Evolutionary conservation across 92 coral and sea anemone species (phyloP), one percentile per base, ranked within the genome.

Genomic region (Epizoanthus stellaris): DNA sequence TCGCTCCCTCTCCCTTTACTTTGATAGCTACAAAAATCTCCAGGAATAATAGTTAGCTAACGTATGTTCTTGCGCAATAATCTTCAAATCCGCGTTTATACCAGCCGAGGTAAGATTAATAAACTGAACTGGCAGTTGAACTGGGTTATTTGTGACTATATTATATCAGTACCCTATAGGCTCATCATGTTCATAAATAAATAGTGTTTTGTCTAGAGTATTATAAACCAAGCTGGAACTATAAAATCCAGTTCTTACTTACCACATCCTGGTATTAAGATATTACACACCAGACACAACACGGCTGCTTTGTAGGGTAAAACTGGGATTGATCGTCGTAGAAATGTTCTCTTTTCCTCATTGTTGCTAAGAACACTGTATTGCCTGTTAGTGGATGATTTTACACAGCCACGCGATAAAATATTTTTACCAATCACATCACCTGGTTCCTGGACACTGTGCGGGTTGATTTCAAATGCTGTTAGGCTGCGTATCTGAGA

Each of bases 181-280:
- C 14, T 49, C 56, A 49, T 1, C 56, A 49, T 49, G 56, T 49
- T 49, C 11, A 49, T 8, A 10, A 49, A 49, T 6, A 49, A 8
- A 8, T 9, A 11, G 56, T 49, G 56, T 49, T 49, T 4, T 49
- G 56, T 49, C 56, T 49, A 49, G 13, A 49, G 9, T 15, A 6
- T 6, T 49, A 6, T 8, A 49, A 9, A 9, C 56, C 56, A 49
- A 49, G 56, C 56, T 49, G 14, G 14, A 45, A 45, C 52, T 3
- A 45, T 45, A 45, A 45, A 45, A 49, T 49, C 11, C 14, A 49
- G 14, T 49, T 49, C 56, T 6, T 20, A 88, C 87, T 82, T 77
- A 89, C 95, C 95, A 25, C 84, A 77, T 39, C 92, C 95, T 74
- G 95, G 95, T 10, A 86, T 39, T 14, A 92, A 16, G 16, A 86